Evolutionary conservation across 2,888 invertebrate species (phyloP).

Genomic region (Trachelus stipa): DNA sequence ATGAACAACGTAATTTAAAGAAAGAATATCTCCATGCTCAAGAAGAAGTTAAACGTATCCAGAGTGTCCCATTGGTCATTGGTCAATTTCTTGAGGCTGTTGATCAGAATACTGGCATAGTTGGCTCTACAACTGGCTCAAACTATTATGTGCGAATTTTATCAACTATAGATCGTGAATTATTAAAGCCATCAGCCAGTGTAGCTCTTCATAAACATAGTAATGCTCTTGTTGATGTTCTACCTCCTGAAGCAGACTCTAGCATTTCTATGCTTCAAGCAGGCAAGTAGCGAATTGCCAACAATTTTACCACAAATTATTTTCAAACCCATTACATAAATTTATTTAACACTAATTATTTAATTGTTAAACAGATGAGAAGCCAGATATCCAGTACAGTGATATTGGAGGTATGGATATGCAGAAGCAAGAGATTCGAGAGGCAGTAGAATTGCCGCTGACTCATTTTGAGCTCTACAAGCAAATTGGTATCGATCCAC

Average conservation of each 20-base stretch:
- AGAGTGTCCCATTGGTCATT: slow-evolving; percentile 98
- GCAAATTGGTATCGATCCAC: slow-evolving; percentile 99
- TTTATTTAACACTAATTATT: background rate
- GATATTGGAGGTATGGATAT: slow-evolving; percentile 99
- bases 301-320: background rate
- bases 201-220: slow-evolving; percentile 99
- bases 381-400: slow-evolving; percentile 96
- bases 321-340: background rate
- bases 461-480: slow-evolving; percentile 99
- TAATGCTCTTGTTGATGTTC: slow-evolving; percentile 98
- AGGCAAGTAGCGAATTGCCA: slow-evolving; percentile 67
- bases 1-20: slow-evolving; percentile 98
- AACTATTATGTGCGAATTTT: slow-evolving; percentile 99
- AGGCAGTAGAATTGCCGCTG: slow-evolving; percentile 97
- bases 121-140: slow-evolving; percentile 98
- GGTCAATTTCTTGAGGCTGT: slow-evolving; percentile 99
- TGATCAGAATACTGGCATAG: slow-evolving; percentile 99
- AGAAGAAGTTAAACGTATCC: slow-evolving; percentile 97
- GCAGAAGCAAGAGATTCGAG: slow-evolving; percentile 99
- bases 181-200: slow-evolving; percentile 97
- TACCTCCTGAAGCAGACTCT: slow-evolving; percentile 99
- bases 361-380: slow-evolving; percentile 77
- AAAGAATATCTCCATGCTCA: slow-evolving; percentile 99
- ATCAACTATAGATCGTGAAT: slow-evolving; percentile 97
- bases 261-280: slow-evolving; percentile 98